These are phyloP conservation scores for Leucoma salicis DNA, from an alignment of 2,888 invertebrate species.

Conservation along the genomic window DNA sequence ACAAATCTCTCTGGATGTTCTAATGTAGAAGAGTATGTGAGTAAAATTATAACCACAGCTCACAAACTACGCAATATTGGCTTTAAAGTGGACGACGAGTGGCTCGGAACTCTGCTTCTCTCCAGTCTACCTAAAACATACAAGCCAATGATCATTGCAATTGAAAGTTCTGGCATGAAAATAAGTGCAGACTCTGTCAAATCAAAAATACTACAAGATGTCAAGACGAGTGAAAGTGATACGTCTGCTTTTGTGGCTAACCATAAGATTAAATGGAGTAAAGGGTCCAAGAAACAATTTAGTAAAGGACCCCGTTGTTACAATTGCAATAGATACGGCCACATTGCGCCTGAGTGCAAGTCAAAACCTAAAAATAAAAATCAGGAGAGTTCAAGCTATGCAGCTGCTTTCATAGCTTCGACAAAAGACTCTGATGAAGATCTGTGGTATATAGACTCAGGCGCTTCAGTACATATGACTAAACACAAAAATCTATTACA, in stretches of 20 bases:
- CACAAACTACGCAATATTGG: not conserved
- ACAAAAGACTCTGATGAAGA: not conserved
- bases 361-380: constrained; percentile 1
- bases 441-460: constrained; percentile 19
- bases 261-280: not conserved
- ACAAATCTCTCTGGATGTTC: too few relatives aligned
- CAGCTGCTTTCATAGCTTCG: constrained; percentile 1
- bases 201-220: constrained; percentile 1
- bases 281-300: not conserved
- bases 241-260: not conserved
- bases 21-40: too few relatives aligned
- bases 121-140: constrained; percentile 6
- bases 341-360: not conserved
- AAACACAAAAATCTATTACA: constrained; percentile 12
- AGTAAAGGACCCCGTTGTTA: constrained; percentile 5
- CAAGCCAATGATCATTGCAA: constrained; percentile 18
- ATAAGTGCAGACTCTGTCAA: constrained; percentile 2
- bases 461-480: constrained; percentile 22
- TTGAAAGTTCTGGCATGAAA: constrained; percentile 15
- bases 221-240: not conserved
- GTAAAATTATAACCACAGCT: not conserved
- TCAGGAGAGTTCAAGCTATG: not conserved
- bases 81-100: not conserved
- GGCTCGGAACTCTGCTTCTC: not conserved
- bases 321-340: constrained; percentile 3